phyloP scores from a whole-genome alignment of 2,113 vertebrate species.

The Hippolais icterina region DNA sequence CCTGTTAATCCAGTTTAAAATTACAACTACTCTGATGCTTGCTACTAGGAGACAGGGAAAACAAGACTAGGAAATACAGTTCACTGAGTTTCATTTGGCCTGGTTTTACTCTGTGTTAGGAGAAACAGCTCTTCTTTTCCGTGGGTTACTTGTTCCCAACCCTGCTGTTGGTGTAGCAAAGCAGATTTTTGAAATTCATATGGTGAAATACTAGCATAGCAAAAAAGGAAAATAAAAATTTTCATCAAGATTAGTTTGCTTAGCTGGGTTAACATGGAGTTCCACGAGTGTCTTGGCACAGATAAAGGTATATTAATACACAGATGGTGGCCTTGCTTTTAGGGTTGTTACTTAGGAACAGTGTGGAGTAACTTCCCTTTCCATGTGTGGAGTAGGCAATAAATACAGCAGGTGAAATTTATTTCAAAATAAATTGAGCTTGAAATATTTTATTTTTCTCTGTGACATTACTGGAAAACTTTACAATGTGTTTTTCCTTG shows the following conservation, averaged over 20 bases:
- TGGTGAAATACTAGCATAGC: neutral
- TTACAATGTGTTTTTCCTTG: neutral
- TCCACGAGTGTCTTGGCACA: neutral
- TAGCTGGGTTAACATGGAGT: neutral
- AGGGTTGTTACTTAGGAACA: neutral
- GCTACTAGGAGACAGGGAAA: neutral
- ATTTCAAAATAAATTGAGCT: neutral
- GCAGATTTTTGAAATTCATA: neutral
- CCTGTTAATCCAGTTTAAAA: neutral
- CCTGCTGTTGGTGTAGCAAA: neutral
- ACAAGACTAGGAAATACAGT: neutral
- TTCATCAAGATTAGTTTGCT: neutral
- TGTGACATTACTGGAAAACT: neutral
- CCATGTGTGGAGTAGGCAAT: neutral
- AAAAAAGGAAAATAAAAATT: neutral
- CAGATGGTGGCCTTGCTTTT: neutral
- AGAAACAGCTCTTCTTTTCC: neutral
- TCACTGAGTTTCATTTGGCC: neutral
- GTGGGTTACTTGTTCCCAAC: neutral
- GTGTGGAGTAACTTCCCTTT: neutral
- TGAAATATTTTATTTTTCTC: neutral
- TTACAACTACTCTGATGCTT: neutral
- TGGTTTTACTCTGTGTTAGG: neutral
- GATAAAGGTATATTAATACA: neutral
- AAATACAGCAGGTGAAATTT: neutral